These are phyloP conservation scores for Eulemur rubriventer DNA, from an alignment of 2,797 vertebrate genomes.

Conservation along the genomic window DNA sequence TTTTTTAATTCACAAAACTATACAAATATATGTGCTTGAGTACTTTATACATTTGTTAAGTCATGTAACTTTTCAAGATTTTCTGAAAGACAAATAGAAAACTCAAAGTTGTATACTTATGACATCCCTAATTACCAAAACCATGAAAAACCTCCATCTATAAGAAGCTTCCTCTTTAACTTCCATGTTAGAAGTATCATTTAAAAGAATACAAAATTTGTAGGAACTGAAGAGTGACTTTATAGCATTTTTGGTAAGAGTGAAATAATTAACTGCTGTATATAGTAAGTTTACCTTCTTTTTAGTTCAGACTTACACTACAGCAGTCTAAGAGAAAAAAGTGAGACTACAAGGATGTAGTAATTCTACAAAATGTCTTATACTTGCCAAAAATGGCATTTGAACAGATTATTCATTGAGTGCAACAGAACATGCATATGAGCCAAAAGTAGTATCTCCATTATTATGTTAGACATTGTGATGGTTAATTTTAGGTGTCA, in stretches of 20 bases:
- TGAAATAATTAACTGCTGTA: not conserved
- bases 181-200: not conserved
- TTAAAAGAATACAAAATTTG: slow-evolving; percentile 4
- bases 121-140: not conserved
- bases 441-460: not conserved
- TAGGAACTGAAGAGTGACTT: not conserved
- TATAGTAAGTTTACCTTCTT: not conserved
- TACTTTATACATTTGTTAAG: not conserved
- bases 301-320: not conserved
- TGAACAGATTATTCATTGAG: not conserved
- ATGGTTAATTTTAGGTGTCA: not conserved
- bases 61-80: not conserved
- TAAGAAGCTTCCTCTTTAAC: not conserved
- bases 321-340: not conserved
- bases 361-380: slow-evolving; percentile 9
- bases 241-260: not conserved
- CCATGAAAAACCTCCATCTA: not conserved
- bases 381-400: not conserved
- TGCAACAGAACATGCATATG: not conserved
- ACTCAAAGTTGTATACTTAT: not conserved
- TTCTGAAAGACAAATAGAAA: slow-evolving; percentile 26
- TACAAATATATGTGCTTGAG: not conserved
- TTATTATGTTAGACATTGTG: not conserved
- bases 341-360: not conserved
- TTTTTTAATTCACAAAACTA: not conserved